Evolutionary conservation across 2,888 invertebrate genomes (phyloP).

Genomic region (Athripsodes cinereus): DNA sequence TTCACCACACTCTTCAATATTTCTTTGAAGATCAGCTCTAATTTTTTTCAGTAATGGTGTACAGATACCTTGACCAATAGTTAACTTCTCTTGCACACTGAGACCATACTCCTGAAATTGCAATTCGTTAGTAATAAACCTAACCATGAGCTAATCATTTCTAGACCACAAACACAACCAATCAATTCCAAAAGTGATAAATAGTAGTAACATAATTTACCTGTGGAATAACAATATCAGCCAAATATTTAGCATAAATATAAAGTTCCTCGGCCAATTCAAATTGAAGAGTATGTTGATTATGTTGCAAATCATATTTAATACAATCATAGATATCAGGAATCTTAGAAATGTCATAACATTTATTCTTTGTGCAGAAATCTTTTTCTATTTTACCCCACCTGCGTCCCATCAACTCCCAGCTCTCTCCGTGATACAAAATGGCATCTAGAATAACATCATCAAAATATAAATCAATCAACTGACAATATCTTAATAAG

Average conservation of each 20-base stretch:
- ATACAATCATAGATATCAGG: constrained; percentile 99
- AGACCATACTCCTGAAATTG: constrained; percentile 98
- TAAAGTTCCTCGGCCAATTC: constrained; percentile 90
- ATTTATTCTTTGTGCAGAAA: constrained; percentile 87
- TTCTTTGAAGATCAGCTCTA: constrained; percentile 86
- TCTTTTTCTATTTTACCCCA: constrained; percentile 99
- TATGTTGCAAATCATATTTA: constrained; percentile 97
- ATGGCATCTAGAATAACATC: constrained; percentile 61
- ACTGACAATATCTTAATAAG: too few relatives aligned
- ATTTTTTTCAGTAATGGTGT: constrained; percentile 94
- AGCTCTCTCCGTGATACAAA: constrained; percentile 96
- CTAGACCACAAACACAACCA: background rate
- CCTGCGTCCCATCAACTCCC: constrained; percentile 95
- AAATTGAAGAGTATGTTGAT: constrained; percentile 90
- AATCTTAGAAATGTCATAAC: constrained; percentile 97
- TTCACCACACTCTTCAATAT: constrained; percentile 84
- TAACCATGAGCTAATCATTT: background rate
- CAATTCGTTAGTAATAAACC: too few relatives aligned
- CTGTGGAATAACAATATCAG: constrained; percentile 98
- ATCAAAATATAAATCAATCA: too few relatives aligned
- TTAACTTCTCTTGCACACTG: constrained; percentile 89
- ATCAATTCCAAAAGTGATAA: background rate
- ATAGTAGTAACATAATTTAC: too few relatives aligned
- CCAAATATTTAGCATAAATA: constrained; percentile 92
- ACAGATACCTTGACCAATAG: constrained; percentile 96